Base-by-base conservation (phyloP, 2,888 invertebrate genomes). In the Cordylochernes scorpioides region DNA sequence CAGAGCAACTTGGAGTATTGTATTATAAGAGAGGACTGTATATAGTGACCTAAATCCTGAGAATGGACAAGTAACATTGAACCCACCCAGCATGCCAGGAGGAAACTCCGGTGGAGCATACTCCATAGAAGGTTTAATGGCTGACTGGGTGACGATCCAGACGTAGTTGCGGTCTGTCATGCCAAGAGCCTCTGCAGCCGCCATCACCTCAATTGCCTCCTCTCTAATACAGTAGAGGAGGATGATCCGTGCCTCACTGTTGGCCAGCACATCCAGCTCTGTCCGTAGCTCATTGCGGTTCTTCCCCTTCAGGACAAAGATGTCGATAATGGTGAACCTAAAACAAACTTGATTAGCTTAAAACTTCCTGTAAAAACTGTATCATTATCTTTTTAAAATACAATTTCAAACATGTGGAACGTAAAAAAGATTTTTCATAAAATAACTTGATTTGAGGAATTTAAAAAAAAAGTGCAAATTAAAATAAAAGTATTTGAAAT, bases 61-160 rank as follows among this genome's bases (percentile, higher is more conserved):
- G n/a, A n/a, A n/a, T n/a, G n/a, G n/a, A n/a, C n/a, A n/a, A n/a
- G n/a, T n/a, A n/a, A n/a, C 22, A 29, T 30, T 5, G 5, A 8
- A 22, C 39, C 36, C 19, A 75, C 75, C 84, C 29, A 84, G 60
- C 77, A 82, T 80, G 32, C 84, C 84, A 17, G 80, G 70, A 1
- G 82, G 82, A 53, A 82, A 82, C 28, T 64, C 59, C 15, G 67
- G 64, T 6, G 67, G 65, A 46, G 73, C 70, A 28, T 36, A 39
- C 47, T 67, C 63, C 43, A 71, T 72, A 45, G 74, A 74, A 28
- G 46, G 46, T 15, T 42, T 35, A 34, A 84, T 73, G 41, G 82
- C 82, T 49, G 77, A 78, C 53, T 88, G 86, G 28, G 84, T 84
- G 13, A 82, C 86, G 33, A 88, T 80, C 88, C 88, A 88, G 7